Conservation (phyloP, 2,113 vertebrate species). For the Megaceryle torquata region DNA sequence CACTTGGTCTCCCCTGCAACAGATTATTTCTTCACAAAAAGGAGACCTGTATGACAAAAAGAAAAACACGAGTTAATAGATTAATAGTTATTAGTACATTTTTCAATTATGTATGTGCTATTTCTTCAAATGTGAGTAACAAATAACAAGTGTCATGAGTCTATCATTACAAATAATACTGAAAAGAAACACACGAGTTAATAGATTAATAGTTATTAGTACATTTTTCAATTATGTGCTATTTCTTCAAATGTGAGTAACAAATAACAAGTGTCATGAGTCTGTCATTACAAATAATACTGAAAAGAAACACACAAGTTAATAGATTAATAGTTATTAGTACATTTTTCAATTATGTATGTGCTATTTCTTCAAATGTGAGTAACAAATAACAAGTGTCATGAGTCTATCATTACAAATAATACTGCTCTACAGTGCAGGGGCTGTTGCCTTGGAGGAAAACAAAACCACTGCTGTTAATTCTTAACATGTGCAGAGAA, state of each 20-base stretch:
- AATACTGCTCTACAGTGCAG: background rate
- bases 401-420: background rate
- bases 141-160: background rate
- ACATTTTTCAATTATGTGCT: background rate
- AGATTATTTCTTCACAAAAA: slow-evolving; percentile 94
- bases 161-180: no score
- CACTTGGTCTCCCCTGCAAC: slow-evolving; percentile 94
- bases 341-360: background rate
- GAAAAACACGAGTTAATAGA: background rate
- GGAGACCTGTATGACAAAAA: slow-evolving; percentile 79
- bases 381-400: background rate
- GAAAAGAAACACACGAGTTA: no score
- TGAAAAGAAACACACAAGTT: no score
- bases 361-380: background rate
- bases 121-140: background rate
- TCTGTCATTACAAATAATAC: no score
- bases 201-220: background rate
- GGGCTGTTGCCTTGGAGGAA: background rate
- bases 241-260: background rate
- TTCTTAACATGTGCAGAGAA: background rate
- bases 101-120: background rate
- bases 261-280: background rate
- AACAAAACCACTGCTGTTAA: background rate
- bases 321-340: background rate
- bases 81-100: background rate